These are phyloP conservation scores for Drosophila tristis DNA, from an alignment of 1,140 invertebrate genomes.

Conservation along the genomic window DNA sequence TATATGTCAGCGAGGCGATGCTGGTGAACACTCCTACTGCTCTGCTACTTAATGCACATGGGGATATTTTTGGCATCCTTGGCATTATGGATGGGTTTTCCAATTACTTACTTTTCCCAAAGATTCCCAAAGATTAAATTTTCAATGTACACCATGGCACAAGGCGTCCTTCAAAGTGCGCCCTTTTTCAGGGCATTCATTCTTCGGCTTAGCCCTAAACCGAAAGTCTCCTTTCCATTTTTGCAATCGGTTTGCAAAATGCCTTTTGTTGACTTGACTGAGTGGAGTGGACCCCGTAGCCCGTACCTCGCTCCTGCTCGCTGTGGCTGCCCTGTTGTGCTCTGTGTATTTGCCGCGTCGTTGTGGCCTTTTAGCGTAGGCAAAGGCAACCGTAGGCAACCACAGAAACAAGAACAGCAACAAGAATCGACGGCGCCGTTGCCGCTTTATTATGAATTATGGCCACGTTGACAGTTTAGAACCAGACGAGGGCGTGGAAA, in stretches of 20 bases:
- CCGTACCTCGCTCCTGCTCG: conserved; percentile 1
- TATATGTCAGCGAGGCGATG: not conserved
- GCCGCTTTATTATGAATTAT: conserved; percentile 80
- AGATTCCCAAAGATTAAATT: too few relatives aligned
- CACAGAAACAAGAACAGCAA: conserved; percentile 29
- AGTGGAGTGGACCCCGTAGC: conserved; percentile 10
- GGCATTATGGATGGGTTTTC: not conserved
- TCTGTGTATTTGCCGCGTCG: conserved; percentile 46
- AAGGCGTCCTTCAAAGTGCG: not conserved
- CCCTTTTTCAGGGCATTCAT: conserved; percentile 23
- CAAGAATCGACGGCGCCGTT: conserved; percentile 67
- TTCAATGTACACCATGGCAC: too few relatives aligned
- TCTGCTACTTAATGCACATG: too few relatives aligned
- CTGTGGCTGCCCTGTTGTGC: conserved; percentile 23
- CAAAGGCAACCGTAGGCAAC: conserved; percentile 21
- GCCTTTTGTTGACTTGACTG: conserved; percentile 54
- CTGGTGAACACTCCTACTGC: too few relatives aligned
- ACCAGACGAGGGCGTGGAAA: conserved; percentile 78
- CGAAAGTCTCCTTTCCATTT: conserved; percentile 20
- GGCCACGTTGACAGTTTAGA: conserved; percentile 79
- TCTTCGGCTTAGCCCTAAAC: conserved; percentile 17
- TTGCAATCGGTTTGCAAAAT: conserved; percentile 55
- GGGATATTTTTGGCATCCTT: too few relatives aligned
- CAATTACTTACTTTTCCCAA: not conserved
- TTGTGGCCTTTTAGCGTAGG: conserved; percentile 37